A percentile compares a stretch with the other conserved stretches of the same genome.
phyloP scores from a whole-genome alignment of 2,888 invertebrate species.

The Tupiocoris notatus region DNA sequence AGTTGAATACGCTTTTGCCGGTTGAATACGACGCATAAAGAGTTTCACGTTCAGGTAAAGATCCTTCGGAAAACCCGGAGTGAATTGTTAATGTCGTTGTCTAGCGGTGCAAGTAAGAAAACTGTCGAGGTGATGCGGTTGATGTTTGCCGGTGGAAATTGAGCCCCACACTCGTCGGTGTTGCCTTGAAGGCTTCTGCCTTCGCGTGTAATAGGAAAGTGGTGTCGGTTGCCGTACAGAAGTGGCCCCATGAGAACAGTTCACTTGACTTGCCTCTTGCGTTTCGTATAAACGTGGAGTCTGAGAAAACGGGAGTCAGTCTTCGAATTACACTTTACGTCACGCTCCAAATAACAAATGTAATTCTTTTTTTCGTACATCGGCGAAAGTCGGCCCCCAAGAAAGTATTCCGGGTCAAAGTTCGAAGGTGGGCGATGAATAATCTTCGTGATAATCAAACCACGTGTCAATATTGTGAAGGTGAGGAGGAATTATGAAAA shows the following conservation, averaged over 20 bases:
- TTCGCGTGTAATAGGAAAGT: conserved; percentile 39
- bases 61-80: too few species aligned
- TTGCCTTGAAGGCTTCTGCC: background rate
- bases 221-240: conserved; percentile 26
- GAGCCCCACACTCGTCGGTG: background rate
- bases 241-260: conserved; percentile 29
- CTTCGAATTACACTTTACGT: conserved; percentile 43
- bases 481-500: too few species aligned
- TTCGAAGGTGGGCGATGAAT: too few species aligned
- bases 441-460: too few species aligned
- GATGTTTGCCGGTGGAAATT: background rate
- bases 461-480: too few species aligned
- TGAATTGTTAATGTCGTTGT: background rate
- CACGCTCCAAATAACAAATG: conserved; percentile 39
- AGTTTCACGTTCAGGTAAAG: too few species aligned
- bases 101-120: background rate
- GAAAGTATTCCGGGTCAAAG: too few species aligned
- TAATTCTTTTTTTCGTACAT: conserved; percentile 6
- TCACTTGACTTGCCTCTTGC: conserved; percentile 20
- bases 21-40: too few species aligned
- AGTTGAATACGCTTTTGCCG: too few species aligned
- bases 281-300: conserved; percentile 1
- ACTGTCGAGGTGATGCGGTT: background rate
- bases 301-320: conserved; percentile 19
- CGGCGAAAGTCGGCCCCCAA: background rate